Evolutionary conservation across 2,888 invertebrate genomes (phyloP), one percentile per base, ranked within the genome.

Genomic region (Ochropleura plecta): DNA sequence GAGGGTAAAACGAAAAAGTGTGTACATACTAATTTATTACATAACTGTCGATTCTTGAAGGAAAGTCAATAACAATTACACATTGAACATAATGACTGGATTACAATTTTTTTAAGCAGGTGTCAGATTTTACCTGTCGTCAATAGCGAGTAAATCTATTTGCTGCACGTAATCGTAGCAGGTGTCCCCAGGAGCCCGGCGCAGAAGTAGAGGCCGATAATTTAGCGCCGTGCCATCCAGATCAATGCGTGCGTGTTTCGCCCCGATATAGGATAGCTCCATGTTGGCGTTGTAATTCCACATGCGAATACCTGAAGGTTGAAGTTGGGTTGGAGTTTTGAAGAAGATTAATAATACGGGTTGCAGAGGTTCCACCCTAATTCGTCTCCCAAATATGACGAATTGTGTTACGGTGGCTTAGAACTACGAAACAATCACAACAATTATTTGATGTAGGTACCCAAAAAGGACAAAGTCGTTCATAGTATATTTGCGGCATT

Each of bases 221-320:
- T 92, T 91, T 30, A 95, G 87, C 46, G 92, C 73, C 70, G 88
- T 92, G 49, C 91, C 94, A 86, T 97, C 97, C 57, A 97, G 82
- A 5, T 89, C 85, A 7, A 97, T 87, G 59, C 96, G 94, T 67
- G 94, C 90, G 84, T 96, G 94, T 88, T 97, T 96, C 69, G 97
- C 97, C 68, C 98, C 98, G 62, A 97, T 97, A 89, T 97, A 97
- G 20, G 97, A 97, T 49, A 97, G 90, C 84, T 98, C 98, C 88
- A 97, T 96, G 84, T 97, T 97, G 73, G 97, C 97, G 92, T 98
- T 98, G 94, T 98, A 98, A 94, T 98, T 98, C 98, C 98, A 98
- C 65, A 98, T 89, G 68, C 97, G 97, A 46, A 98, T 94, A 70
- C 98, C 97, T 97, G 72, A 16, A 44, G 30, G 3, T 30, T 30